phyloP scores from a whole-genome alignment of 2,797 vertebrate genomes.

The Arctocebus calabarensis region DNA sequence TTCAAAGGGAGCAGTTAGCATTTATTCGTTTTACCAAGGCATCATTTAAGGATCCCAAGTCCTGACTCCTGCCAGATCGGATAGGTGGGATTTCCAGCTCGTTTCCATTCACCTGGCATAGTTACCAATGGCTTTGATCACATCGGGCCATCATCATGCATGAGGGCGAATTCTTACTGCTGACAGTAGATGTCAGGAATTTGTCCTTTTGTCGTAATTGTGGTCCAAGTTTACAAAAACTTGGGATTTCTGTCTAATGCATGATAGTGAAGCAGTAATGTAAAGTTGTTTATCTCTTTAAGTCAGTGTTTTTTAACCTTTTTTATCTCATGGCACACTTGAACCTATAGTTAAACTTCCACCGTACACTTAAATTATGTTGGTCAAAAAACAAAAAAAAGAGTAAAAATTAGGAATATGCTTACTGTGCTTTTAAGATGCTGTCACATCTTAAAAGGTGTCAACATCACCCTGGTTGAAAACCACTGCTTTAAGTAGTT shows the following conservation, averaged over 20 bases:
- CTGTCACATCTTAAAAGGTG: no score
- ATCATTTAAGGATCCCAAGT: constrained; percentile 3
- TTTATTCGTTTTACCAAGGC: constrained; percentile 49
- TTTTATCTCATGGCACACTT: no score
- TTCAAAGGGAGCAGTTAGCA: constrained; percentile 51
- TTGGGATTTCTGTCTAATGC: not conserved
- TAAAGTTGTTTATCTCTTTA: not conserved
- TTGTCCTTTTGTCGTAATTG: not conserved
- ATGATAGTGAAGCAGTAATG: not conserved
- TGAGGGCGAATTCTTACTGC: not conserved
- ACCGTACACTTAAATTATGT: no score
- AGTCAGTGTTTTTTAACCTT: not conserved
- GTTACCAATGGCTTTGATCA: not conserved
- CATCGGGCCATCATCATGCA: not conserved
- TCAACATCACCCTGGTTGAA: no score
- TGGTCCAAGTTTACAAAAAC: not conserved
- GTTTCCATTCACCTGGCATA: not conserved
- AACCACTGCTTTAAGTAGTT: not conserved
- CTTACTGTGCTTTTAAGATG: no score
- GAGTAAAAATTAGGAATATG: no score
- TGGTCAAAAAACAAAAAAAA: no score
- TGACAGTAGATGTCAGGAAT: not conserved
- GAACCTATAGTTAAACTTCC: no score
- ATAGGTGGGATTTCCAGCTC: not conserved
- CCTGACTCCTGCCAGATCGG: not conserved